phyloP scores from a whole-genome alignment of 2,113 vertebrate genomes.

The Dendropsophus ebraccatus region DNA sequence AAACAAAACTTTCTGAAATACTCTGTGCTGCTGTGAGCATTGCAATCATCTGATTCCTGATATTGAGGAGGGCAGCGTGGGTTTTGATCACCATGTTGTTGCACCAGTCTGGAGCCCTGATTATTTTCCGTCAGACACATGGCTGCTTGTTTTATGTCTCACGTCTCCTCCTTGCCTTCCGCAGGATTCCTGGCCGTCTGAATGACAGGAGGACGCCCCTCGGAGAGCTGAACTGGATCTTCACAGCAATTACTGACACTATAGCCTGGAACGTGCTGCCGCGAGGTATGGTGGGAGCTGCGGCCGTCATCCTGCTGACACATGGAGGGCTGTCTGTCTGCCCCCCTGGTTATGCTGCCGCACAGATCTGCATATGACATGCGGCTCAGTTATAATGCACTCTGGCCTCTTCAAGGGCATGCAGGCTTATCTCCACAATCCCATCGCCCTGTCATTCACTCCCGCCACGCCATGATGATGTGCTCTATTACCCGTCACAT shows the following conservation, averaged over 20 bases:
- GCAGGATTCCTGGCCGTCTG: conserved; percentile 93
- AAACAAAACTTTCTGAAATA: not conserved
- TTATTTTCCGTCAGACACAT: too few relatives aligned
- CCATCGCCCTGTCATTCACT: not conserved
- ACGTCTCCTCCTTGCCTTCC: not conserved
- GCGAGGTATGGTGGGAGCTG: conserved; percentile 79
- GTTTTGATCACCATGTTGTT: not conserved
- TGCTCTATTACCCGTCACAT: not conserved
- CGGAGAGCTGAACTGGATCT: conserved; percentile 99
- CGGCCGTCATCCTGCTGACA: too few relatives aligned
- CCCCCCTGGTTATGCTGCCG: not conserved
- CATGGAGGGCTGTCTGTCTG: not conserved
- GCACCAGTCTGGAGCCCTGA: too few relatives aligned
- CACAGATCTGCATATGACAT: not conserved
- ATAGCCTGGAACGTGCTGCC: conserved; percentile 98
- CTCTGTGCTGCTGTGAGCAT: not conserved
- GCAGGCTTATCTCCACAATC: conserved; percentile 6
- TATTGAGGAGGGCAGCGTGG: not conserved
- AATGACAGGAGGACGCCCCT: conserved; percentile 96
- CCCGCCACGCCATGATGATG: not conserved
- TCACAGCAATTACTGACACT: conserved; percentile 97
- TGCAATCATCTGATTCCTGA: too few relatives aligned
- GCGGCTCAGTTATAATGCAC: not conserved
- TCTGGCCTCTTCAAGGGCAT: not conserved
- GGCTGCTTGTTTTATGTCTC: not conserved